Evolutionary conservation across 92 coral and sea anemone genomes (phyloP), one percentile per base, ranked within the genome.

Genomic region (Palythoa grandis): DNA sequence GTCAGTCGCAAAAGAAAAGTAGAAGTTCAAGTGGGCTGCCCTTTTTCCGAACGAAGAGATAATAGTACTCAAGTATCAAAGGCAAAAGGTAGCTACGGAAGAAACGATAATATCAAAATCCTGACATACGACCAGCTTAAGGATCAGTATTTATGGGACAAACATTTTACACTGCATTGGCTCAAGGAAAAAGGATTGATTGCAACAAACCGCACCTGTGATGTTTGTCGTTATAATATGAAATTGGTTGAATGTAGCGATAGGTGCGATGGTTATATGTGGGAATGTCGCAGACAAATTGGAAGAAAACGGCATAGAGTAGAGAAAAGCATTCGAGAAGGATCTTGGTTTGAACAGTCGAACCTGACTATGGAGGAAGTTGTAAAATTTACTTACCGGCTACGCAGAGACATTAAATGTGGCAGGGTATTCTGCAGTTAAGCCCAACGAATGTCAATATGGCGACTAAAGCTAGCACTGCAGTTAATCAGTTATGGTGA

Each of bases 91-190:
- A 48, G 82, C 39, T 76, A 17, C 35, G 82, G 82, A 76, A 40
- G 61, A 38, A 76, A 76, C 38, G 61, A 76, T 40, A 65, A 50
- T n/a, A 19, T 35, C 24, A 43, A 76, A 43, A 76, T 76, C 24
- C 20, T 76, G 63, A 76, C 82, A 3, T 76, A 76, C 61, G 65
- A 76, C 82, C 20, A 48, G 61, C 63, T 76, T 17, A 76, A 76
- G 47, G 88, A 86, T 16, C 15, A 56, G 61, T 56, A 56, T 56
- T 82, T 87, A 47, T 87, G 90, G 72, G 80, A 87, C 90, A 80
- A 72, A 58, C 86, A 80, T 48, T 72, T 0, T 50, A 87, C 90
- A 22, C 38, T 87, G 63, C 74, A 57, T 17, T 82, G 86, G 87
- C 52, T 83, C 50, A 83, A 74, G 72, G 91, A 82, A 43, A 74